These are phyloP conservation scores for Oscheius onirici DNA, from an alignment of 2,888 invertebrate genomes.

Conservation along the genomic window DNA sequence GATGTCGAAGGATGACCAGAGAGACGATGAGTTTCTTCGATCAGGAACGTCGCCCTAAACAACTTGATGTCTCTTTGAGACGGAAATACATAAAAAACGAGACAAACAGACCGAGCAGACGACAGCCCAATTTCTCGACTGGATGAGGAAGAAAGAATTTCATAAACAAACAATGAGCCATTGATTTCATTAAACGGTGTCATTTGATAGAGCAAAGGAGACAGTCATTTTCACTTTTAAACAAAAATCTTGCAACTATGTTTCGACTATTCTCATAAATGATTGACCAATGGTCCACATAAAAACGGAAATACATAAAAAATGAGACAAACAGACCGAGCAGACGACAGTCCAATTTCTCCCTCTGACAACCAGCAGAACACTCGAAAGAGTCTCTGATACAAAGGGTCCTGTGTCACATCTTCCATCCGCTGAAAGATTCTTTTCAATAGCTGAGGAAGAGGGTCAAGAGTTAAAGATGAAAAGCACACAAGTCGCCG, in stretches of 20 bases:
- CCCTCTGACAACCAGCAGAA: constrained; percentile 45
- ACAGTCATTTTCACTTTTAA: no score
- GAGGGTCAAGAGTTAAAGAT: background rate
- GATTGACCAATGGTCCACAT: no score
- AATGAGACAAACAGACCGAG: background rate
- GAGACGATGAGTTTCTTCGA: constrained; percentile 49
- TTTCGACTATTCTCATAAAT: no score
- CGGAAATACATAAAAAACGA: background rate
- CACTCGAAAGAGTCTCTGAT: constrained; percentile 40
- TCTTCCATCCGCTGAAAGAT: background rate
- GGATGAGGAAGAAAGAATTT: no score
- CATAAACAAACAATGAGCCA: no score
- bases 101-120: background rate
- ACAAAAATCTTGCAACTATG: no score
- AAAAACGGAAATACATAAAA: background rate
- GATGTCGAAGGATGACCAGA: constrained; percentile 47
- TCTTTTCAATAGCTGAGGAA: background rate
- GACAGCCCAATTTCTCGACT: constrained; percentile 3
- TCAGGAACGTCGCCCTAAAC: constrained; percentile 14
- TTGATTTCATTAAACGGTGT: no score
- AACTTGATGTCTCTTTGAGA: background rate
- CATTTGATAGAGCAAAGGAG: no score
- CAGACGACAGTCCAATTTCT: constrained; percentile 4
- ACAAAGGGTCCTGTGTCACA: constrained; percentile 29
- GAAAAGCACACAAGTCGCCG: background rate